Evolutionary conservation across 2,797 vertebrate genomes (phyloP).

Genomic region (Huso huso): DNA sequence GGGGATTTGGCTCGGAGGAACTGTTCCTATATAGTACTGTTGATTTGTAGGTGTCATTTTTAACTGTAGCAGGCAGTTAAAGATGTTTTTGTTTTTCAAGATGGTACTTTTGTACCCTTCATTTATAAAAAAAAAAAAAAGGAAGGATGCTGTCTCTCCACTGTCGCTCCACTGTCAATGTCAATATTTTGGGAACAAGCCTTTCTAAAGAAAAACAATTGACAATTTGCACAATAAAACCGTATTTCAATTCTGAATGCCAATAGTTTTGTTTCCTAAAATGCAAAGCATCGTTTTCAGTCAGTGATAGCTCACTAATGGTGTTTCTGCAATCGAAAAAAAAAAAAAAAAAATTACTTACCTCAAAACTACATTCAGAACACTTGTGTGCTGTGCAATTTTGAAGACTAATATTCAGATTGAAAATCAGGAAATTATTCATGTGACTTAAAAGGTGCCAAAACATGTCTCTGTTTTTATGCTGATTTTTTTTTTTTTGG

Average conservation of each 20-base stretch:
- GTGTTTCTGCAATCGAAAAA: neutral
- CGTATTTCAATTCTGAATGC: neutral
- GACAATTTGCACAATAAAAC: conserved; percentile 13
- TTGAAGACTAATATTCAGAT: conserved; percentile 12
- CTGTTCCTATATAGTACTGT: no score
- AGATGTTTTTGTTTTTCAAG: no score
- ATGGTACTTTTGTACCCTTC: no score
- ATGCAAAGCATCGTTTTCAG: neutral
- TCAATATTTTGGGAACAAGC: conserved; percentile 16
- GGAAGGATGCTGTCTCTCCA: no score
- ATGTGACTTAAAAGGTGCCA: conserved; percentile 76
- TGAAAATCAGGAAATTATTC: conserved; percentile 22
- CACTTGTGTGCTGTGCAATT: conserved; percentile 8
- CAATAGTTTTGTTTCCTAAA: conserved; percentile 5
- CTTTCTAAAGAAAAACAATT: conserved; percentile 3
- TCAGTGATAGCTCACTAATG: neutral
- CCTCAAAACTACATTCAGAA: conserved; percentile 25
- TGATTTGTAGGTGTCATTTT: no score
- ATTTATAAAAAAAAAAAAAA: no score
- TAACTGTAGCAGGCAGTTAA: no score
- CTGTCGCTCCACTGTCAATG: no score
- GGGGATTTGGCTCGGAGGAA: no score
- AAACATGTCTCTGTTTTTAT: conserved; percentile 49
- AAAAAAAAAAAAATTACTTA: conserved; percentile 16
- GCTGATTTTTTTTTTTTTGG: conserved; percentile 47